phyloP scores from a whole-genome alignment of 2,797 vertebrate genomes.

The Furcifer pardalis region DNA sequence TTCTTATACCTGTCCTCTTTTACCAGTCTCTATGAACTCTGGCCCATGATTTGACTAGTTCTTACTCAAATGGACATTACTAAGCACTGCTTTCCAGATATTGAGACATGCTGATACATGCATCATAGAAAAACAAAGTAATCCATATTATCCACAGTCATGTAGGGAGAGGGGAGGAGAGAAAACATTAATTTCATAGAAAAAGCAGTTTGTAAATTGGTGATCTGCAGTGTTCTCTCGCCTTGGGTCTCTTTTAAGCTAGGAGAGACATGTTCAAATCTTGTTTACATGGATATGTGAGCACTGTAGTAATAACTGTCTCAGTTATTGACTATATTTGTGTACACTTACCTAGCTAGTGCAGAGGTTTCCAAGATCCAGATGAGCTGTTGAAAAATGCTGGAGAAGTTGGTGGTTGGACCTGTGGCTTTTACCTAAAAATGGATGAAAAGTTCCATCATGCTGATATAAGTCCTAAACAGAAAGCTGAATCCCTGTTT shows the following conservation, averaged over 20 bases:
- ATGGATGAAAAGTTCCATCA: not conserved
- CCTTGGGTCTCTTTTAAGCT: not conserved
- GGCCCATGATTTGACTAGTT: too few relatives aligned
- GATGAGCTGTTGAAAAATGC: not conserved
- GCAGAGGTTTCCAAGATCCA: not conserved
- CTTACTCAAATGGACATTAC: too few relatives aligned
- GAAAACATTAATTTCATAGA: too few relatives aligned
- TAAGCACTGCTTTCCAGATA: too few relatives aligned
- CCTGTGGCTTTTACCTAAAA: not conserved
- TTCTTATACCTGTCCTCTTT: too few relatives aligned
- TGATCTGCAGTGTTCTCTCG: not conserved
- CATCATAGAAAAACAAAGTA: too few relatives aligned
- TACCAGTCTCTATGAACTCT: too few relatives aligned
- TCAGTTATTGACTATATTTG: not conserved
- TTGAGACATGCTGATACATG: too few relatives aligned
- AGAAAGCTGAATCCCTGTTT: not conserved
- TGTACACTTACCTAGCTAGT: not conserved
- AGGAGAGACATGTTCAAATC: not conserved
- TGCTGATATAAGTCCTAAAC: not conserved
- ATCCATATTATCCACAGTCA: too few relatives aligned
- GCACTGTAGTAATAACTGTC: not conserved
- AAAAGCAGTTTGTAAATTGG: not conserved
- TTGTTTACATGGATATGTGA: not conserved
- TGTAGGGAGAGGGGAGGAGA: too few relatives aligned
- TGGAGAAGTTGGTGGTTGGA: not conserved